A percentile compares a stretch with the other conserved stretches of the same genome.
These are phyloP conservation scores for Hippopotamus amphibius DNA, from an alignment of 2,113 vertebrate species.

Conservation along the genomic window DNA sequence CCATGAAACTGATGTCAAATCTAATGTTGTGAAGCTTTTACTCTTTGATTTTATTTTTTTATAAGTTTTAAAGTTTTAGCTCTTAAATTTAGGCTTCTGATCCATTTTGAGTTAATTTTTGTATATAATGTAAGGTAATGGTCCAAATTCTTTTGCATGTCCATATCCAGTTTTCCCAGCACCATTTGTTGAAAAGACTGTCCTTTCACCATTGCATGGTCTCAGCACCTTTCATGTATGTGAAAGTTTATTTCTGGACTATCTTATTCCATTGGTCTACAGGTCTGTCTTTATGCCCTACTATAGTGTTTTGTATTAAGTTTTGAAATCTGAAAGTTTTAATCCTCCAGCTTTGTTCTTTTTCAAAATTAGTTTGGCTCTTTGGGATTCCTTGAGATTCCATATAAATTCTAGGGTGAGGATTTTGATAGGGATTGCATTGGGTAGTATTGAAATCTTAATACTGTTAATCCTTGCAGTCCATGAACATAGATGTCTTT, in stretches of 20 bases:
- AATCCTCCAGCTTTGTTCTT: neutral
- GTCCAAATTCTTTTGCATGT: neutral
- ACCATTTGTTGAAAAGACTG: neutral
- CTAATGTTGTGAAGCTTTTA: neutral
- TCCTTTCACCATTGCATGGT: neutral
- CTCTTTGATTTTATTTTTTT: neutral
- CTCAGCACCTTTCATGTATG: neutral
- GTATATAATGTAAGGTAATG: neutral
- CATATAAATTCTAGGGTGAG: neutral
- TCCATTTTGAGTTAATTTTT: neutral
- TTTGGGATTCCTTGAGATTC: neutral
- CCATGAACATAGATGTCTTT: neutral
- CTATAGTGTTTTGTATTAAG: neutral
- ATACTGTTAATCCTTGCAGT: neutral
- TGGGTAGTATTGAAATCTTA: neutral
- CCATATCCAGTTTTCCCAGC: neutral
- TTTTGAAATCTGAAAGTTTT: neutral
- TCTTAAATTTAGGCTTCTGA: neutral
- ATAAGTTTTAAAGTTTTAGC: neutral
- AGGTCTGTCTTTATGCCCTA: neutral
- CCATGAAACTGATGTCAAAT: neutral
- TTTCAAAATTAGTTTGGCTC: constrained; percentile 9
- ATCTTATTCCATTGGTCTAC: neutral
- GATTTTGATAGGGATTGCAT: neutral
- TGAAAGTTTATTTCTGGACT: neutral